phyloP scores from a whole-genome alignment of 1,140 invertebrate genomes.

The Drosophila nigromelanica region DNA sequence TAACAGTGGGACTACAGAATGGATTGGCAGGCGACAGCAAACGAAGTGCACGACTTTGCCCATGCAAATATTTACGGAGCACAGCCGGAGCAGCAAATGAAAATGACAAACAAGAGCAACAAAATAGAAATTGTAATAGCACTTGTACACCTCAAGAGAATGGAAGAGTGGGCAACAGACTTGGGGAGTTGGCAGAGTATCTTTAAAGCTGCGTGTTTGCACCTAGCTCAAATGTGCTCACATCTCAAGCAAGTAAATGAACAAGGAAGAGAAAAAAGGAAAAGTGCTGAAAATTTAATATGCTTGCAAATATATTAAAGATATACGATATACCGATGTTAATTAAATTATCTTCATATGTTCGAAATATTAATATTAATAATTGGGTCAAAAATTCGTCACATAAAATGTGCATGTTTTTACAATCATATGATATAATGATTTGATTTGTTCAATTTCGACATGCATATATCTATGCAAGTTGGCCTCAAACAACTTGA shows the following conservation, averaged over 20 bases:
- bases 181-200: background rate
- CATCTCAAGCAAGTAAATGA: slow-evolving; percentile 8
- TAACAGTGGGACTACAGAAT: background rate
- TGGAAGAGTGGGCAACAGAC: no score
- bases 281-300: background rate
- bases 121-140: slow-evolving; percentile 20
- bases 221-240: background rate
- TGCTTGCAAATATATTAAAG: background rate
- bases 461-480: no score
- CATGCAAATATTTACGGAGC: slow-evolving; percentile 50
- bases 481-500: no score
- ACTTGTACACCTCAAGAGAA: background rate
- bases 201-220: background rate
- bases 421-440: no score
- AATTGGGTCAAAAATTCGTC: no score
- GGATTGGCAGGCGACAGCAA: slow-evolving; percentile 3
- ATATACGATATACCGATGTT: background rate
- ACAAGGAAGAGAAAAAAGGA: background rate
- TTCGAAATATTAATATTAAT: no score
- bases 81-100: slow-evolving; percentile 48
- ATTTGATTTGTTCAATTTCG: no score
- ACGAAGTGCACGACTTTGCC: slow-evolving; percentile 24
- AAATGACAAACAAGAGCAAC: slow-evolving; percentile 56
- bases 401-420: no score
- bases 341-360: no score